These are phyloP conservation scores for Prolemur simus DNA, from an alignment of 2,113 vertebrate species.

Conservation along the genomic window DNA sequence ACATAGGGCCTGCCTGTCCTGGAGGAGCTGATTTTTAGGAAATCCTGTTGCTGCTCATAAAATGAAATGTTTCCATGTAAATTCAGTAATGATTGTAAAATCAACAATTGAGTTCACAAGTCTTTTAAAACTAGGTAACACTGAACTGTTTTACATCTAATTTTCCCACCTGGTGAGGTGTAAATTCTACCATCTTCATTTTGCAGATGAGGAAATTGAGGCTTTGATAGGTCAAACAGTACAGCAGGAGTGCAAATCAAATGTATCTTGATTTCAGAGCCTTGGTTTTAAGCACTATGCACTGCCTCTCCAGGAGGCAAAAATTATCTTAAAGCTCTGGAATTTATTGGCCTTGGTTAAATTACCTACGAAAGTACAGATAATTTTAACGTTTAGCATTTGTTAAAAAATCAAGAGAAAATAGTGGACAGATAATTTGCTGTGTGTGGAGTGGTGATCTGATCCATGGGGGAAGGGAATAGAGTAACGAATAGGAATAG, in stretches of 20 bases:
- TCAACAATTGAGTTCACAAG: background rate
- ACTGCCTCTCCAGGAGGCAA: background rate
- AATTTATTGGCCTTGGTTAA: background rate
- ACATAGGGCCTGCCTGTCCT: background rate
- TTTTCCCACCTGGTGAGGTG: background rate
- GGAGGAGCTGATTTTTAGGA: background rate
- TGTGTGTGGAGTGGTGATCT: background rate
- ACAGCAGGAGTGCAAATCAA: background rate
- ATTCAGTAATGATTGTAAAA: background rate
- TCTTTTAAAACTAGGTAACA: background rate
- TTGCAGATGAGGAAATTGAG: background rate
- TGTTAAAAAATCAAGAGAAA: background rate
- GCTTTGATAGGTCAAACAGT: background rate
- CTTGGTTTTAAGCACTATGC: background rate
- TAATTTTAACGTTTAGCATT: slow-evolving; percentile 3
- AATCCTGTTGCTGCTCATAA: background rate
- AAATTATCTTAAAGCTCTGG: background rate
- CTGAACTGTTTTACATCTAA: background rate
- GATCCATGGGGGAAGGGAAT: background rate
- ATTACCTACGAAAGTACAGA: background rate
- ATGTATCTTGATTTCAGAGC: background rate
- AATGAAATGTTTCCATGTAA: background rate
- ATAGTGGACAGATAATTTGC: background rate
- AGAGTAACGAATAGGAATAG: background rate
- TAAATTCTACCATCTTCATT: background rate